These are phyloP conservation scores for Synergus gifuensis DNA, from an alignment of 2,888 invertebrate species.

Conservation along the genomic window DNA sequence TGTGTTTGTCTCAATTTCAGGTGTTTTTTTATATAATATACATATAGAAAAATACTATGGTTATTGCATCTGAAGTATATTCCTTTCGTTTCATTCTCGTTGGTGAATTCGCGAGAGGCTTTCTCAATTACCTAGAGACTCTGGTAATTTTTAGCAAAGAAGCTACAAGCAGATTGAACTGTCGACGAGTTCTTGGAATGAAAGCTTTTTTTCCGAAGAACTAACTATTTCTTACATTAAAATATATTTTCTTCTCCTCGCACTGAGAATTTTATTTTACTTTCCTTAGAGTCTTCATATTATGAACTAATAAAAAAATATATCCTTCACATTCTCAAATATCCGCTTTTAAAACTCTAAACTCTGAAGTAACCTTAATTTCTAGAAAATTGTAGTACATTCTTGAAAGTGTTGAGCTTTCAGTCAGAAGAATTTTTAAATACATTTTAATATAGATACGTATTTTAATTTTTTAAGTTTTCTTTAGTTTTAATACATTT, in stretches of 20 bases:
- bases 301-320: conserved; percentile 12
- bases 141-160: conserved; percentile 2
- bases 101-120: conserved; percentile 15
- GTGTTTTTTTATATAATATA: background rate
- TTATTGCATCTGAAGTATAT: background rate
- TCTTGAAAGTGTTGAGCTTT: too few species aligned
- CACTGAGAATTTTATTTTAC: conserved; percentile 23
- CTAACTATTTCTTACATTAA: conserved; percentile 13
- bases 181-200: conserved; percentile 7
- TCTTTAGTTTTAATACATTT: too few species aligned
- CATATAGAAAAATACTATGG: background rate
- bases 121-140: conserved; percentile 11
- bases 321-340: background rate
- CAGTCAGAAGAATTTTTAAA: too few species aligned
- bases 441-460: too few species aligned
- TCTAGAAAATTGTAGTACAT: too few species aligned
- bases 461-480: too few species aligned
- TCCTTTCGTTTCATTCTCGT: background rate
- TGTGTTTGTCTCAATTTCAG: background rate
- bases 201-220: background rate
- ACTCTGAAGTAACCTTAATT: too few species aligned
- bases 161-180: conserved; percentile 22
- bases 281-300: background rate
- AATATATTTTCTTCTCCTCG: conserved; percentile 12
- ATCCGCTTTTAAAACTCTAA: background rate